Evolutionary conservation across 2,888 invertebrate genomes (phyloP).

Genomic region (Tortricodes alternella): DNA sequence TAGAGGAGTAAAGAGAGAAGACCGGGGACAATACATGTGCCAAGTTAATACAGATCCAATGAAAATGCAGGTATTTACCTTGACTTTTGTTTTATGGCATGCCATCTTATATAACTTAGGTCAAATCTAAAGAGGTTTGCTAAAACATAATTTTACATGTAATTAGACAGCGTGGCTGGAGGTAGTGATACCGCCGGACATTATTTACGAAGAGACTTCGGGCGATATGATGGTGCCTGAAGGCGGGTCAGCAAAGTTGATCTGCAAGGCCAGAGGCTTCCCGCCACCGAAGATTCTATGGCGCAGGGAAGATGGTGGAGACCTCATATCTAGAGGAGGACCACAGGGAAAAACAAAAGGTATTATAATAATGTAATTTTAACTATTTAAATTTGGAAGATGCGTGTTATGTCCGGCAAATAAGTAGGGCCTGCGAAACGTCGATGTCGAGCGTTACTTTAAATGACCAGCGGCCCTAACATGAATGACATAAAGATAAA

Average conservation of each 20-base stretch:
- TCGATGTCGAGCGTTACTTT: too few species aligned
- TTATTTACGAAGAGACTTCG: constrained; percentile 94
- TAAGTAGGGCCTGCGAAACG: too few species aligned
- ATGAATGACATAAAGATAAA: too few species aligned
- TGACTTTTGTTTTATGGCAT: constrained; percentile 1
- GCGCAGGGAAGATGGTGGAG: constrained; percentile 93
- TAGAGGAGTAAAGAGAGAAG: constrained; percentile 91
- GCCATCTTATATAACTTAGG: not conserved
- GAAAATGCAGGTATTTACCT: constrained; percentile 95
- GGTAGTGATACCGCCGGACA: constrained; percentile 96
- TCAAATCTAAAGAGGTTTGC: too few species aligned
- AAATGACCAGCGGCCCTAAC: too few species aligned
- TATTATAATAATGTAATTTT: constrained; percentile 42
- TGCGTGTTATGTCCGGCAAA: too few species aligned
- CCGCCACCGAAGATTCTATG: constrained; percentile 93
- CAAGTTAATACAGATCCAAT: constrained; percentile 97
- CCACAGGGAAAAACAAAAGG: constrained; percentile 89
- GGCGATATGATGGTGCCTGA: constrained; percentile 98
- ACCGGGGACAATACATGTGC: constrained; percentile 96
- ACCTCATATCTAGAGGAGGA: constrained; percentile 89
- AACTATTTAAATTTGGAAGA: too few species aligned
- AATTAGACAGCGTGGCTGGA: constrained; percentile 91
- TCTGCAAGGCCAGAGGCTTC: constrained; percentile 92
- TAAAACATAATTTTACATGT: constrained; percentile 24
- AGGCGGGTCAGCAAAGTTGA: constrained; percentile 93